phyloP scores from a whole-genome alignment of 2,888 invertebrate genomes.

The Orthonevra nobilis region DNA sequence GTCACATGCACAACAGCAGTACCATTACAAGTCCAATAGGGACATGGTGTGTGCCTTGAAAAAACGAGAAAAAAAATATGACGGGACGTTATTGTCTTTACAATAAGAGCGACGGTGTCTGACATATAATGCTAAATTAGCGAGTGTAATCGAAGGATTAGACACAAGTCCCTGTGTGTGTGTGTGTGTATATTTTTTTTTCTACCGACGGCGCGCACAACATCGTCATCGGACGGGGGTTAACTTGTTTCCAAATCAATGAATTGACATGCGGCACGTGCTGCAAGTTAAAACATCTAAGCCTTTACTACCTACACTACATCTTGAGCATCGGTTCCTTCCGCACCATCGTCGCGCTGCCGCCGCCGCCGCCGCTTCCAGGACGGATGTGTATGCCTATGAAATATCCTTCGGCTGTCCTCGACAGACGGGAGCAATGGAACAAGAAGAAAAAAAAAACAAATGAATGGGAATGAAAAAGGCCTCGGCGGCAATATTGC shows the following conservation, averaged over 20 bases:
- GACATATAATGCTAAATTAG: constrained; percentile 61
- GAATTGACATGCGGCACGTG: constrained; percentile 65
- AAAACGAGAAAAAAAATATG: too few relatives aligned
- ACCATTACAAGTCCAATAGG: too few relatives aligned
- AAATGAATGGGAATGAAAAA: too few relatives aligned
- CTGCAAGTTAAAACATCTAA: constrained; percentile 57
- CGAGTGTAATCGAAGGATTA: constrained; percentile 30
- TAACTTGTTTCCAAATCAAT: constrained; percentile 59
- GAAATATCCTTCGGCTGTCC: constrained; percentile 29
- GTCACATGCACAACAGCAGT: constrained; percentile 45
- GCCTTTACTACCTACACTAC: constrained; percentile 61
- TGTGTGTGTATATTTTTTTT: constrained; percentile 13
- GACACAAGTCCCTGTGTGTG: neutral
- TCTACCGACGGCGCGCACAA: constrained; percentile 1
- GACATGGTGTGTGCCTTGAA: constrained; percentile 7
- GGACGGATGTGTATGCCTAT: constrained; percentile 1
- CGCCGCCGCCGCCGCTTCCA: neutral
- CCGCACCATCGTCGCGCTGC: neutral
- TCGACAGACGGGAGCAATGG: constrained; percentile 38
- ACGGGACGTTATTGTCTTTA: constrained; percentile 26
- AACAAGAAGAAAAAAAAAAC: too few relatives aligned
- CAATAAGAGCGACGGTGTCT: constrained; percentile 15
- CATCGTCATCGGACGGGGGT: constrained; percentile 10
- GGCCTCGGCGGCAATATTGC: constrained; percentile 13
- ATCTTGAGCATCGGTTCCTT: constrained; percentile 18